These are phyloP conservation scores for Catharus minimus DNA, from an alignment of 2,113 vertebrate species.

Conservation along the genomic window DNA sequence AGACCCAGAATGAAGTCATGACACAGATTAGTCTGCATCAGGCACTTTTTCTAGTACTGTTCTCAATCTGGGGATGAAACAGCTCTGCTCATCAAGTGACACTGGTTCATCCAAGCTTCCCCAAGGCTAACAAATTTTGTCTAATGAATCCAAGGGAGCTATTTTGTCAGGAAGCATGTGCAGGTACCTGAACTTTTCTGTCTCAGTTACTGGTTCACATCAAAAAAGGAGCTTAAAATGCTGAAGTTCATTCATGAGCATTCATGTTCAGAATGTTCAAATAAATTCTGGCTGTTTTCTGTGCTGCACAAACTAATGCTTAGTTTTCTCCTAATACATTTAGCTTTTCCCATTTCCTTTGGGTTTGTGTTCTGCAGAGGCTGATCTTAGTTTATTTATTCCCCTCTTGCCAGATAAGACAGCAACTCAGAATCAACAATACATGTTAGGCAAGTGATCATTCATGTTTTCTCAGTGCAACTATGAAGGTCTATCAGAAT, in stretches of 20 bases:
- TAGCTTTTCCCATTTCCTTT: not conserved
- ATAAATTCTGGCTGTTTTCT: not conserved
- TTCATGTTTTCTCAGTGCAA: not conserved
- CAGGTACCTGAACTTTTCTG: not conserved
- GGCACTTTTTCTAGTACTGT: not conserved
- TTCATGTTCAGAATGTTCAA: not conserved
- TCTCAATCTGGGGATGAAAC: not conserved
- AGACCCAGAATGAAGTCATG: not conserved
- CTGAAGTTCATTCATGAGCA: not conserved
- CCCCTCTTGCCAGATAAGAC: not conserved
- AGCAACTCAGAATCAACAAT: not conserved
- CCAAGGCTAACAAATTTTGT: too few relatives aligned
- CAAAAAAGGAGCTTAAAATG: not conserved
- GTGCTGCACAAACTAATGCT: not conserved
- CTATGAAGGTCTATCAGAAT: not conserved
- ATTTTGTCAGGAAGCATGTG: fast-evolving
- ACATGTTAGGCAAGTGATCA: not conserved
- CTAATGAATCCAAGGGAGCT: not conserved
- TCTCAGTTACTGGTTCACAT: not conserved
- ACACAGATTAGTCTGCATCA: not conserved
- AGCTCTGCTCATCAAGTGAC: not conserved
- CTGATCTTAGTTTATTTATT: not conserved
- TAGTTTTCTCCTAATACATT: not conserved
- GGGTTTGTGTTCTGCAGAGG: not conserved
- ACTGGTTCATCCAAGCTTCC: not conserved